These are phyloP conservation scores for Cactoblastis cactorum DNA, from an alignment of 2,888 invertebrate species.

Conservation along the genomic window DNA sequence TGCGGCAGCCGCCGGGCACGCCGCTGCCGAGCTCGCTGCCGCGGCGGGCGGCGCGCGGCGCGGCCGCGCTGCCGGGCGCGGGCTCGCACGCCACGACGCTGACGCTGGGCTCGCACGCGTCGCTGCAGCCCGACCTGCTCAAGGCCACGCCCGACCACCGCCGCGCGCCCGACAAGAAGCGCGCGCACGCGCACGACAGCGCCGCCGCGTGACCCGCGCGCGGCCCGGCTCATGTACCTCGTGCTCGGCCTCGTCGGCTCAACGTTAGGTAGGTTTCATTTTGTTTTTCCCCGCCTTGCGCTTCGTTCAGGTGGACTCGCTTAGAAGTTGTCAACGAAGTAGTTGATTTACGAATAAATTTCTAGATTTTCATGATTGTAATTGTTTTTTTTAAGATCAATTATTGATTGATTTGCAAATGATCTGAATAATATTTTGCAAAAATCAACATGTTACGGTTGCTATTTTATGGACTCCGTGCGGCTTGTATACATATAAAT, in stretches of 20 bases:
- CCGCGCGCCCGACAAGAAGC: conserved; percentile 59
- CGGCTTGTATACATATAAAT: conserved; percentile 28
- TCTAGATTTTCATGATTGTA: too few relatives aligned
- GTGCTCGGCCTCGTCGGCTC: conserved; percentile 49
- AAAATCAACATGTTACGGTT: conserved; percentile 26
- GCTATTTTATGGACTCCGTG: conserved; percentile 34
- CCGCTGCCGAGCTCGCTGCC: conserved; percentile 89
- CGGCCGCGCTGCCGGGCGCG: too few relatives aligned
- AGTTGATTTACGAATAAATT: too few relatives aligned
- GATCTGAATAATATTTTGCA: too few relatives aligned
- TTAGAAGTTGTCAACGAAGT: neutral
- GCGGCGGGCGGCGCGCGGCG: conserved; percentile 78
- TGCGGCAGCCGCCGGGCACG: conserved; percentile 85
- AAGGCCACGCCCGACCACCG: conserved; percentile 93
- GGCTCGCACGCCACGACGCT: conserved; percentile 61
- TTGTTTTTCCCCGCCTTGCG: conserved; percentile 4
- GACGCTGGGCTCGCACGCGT: conserved; percentile 62
- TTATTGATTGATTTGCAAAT: too few relatives aligned
- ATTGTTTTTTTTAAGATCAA: too few relatives aligned
- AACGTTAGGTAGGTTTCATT: conserved; percentile 7
- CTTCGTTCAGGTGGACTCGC: neutral
- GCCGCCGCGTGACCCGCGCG: conserved; percentile 73
- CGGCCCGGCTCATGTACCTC: too few relatives aligned
- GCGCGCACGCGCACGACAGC: conserved; percentile 59
- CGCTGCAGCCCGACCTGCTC: conserved; percentile 87